phyloP scores from a whole-genome alignment of 2,888 invertebrate species.

The Cheiracanthium punctorium region DNA sequence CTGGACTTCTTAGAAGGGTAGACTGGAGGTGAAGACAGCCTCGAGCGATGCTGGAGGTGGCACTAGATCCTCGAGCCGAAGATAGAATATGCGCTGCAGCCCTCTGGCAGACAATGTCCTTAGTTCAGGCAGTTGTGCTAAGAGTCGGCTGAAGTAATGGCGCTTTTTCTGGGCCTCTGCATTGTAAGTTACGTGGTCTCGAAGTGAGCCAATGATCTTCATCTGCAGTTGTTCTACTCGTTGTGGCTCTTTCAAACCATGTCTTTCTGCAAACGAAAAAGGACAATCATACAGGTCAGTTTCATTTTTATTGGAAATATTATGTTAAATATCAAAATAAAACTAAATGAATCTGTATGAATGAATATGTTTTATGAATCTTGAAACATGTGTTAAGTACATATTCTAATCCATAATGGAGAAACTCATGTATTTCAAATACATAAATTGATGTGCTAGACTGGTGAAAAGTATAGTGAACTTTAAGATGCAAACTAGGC shows the following conservation, averaged over 20 bases:
- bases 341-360: too few relatives aligned
- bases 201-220: slow-evolving; percentile 95
- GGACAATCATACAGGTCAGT: not conserved
- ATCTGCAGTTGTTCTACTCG: slow-evolving; percentile 96
- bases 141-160: slow-evolving; percentile 93
- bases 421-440: too few relatives aligned
- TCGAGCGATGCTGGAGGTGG: slow-evolving; percentile 95
- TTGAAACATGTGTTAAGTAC: too few relatives aligned
- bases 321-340: too few relatives aligned
- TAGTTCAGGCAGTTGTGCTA: slow-evolving; percentile 94
- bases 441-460: too few relatives aligned
- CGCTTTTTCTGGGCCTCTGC: slow-evolving; percentile 91
- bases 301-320: not conserved
- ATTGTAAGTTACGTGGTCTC: slow-evolving; percentile 96
- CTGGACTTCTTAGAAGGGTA: slow-evolving; percentile 85
- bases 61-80: slow-evolving; percentile 92
- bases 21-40: slow-evolving; percentile 94
- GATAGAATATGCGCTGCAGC: slow-evolving; percentile 93
- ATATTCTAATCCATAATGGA: too few relatives aligned
- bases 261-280: slow-evolving; percentile 83
- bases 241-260: slow-evolving; percentile 92
- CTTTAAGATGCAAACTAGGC: too few relatives aligned
- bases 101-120: slow-evolving; percentile 94
- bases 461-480: too few relatives aligned
- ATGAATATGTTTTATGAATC: too few relatives aligned